A percentile compares a stretch with the other conserved stretches of the same genome.
These are phyloP conservation scores for Scolopax bukidnonensis DNA, from an alignment of 2,797 vertebrate species.

Conservation along the genomic window DNA sequence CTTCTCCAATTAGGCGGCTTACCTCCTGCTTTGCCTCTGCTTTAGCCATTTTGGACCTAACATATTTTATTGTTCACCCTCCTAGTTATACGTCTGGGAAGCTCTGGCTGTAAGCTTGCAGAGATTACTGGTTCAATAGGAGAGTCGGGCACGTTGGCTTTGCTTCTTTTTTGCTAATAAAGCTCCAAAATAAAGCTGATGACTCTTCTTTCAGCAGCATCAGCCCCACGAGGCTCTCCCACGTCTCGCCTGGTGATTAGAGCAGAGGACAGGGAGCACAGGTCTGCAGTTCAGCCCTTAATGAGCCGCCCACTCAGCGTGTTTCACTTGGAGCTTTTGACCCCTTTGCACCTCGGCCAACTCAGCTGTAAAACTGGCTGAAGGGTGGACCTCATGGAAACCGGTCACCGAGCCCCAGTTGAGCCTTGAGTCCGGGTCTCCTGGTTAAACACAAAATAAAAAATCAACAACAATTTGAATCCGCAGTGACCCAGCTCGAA, in stretches of 20 bases:
- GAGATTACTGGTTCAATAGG: constrained; percentile 30
- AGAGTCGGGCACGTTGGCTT: background rate
- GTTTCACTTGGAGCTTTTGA: constrained; percentile 66
- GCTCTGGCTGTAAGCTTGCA: background rate
- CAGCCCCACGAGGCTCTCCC: constrained; percentile 35
- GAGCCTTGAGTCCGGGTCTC: background rate
- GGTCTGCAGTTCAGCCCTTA: constrained; percentile 63
- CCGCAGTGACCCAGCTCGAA: constrained; percentile 22
- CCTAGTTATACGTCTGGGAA: constrained; percentile 25
- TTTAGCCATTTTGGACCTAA: background rate
- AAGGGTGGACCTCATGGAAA: constrained; percentile 46
- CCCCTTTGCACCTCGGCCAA: constrained; percentile 66
- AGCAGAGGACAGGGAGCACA: background rate
- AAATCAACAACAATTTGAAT: constrained; percentile 59
- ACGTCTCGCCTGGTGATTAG: constrained; percentile 53
- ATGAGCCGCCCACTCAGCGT: constrained; percentile 57
- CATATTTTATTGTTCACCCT: constrained; percentile 43
- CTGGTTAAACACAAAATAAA: constrained; percentile 55
- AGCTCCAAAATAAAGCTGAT: constrained; percentile 40
- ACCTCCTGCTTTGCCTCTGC: constrained; percentile 52
- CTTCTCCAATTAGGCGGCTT: constrained; percentile 58
- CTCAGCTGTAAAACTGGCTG: constrained; percentile 74
- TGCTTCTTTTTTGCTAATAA: constrained; percentile 30
- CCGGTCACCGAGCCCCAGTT: background rate
- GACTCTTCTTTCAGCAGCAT: constrained; percentile 23